Conservation (phyloP, 2,797 vertebrate genomes). For the Stomatorhinus walkeri region DNA sequence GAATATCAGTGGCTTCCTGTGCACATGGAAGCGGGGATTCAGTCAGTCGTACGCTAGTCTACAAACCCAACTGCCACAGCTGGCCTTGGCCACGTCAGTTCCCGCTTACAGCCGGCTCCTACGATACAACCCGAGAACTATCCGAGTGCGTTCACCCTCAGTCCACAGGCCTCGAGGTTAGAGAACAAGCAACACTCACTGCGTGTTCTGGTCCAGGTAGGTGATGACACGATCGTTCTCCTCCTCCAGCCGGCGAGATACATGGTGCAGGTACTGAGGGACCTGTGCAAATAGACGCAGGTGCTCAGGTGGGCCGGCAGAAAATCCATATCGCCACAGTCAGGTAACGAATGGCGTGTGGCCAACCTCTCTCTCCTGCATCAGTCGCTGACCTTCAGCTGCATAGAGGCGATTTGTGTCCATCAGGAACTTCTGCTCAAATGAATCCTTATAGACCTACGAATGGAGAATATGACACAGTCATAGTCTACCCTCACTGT, state of each 20-base stretch:
- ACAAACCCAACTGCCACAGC: background rate
- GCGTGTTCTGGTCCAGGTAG: constrained; percentile 98
- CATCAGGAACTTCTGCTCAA: constrained; percentile 93
- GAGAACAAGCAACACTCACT: constrained; percentile 67
- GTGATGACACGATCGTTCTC: constrained; percentile 98
- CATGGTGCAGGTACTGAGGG: constrained; percentile 96
- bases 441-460: constrained; percentile 98
- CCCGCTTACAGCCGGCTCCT: background rate
- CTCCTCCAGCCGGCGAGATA: constrained; percentile 94
- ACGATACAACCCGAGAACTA: background rate
- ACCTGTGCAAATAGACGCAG: constrained; percentile 59
- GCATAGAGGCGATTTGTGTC: constrained; percentile 94
- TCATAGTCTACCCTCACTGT: background rate
- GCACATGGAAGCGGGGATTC: constrained; percentile 35
- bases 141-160: background rate
- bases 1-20: constrained; percentile 92
- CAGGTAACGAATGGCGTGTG: background rate
- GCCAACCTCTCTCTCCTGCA: constrained; percentile 97
- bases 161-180: background rate
- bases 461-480: constrained; percentile 18
- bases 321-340: too few species aligned
- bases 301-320: background rate
- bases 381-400: constrained; percentile 94
- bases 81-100: background rate
- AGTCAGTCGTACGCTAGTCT: constrained; percentile 24